These are phyloP conservation scores for Drosophila conformis DNA, from an alignment of 2,888 invertebrate genomes.

Conservation along the genomic window DNA sequence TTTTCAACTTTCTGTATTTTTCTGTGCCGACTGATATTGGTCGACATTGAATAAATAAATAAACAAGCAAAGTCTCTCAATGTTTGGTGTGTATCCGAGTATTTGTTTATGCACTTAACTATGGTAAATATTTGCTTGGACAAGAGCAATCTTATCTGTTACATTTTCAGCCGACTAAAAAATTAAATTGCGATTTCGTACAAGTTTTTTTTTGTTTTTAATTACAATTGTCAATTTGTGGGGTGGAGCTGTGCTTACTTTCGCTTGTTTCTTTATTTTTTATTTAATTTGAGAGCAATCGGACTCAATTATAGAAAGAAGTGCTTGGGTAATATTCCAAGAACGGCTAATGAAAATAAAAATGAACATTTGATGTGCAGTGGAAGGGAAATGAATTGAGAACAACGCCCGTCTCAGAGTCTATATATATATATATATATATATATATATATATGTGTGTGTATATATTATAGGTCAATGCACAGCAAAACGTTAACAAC, in stretches of 20 bases:
- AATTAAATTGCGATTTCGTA: not conserved
- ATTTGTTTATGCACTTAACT: not conserved
- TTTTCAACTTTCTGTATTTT: not conserved
- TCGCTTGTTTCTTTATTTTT: not conserved
- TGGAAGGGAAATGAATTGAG: slow-evolving; percentile 8
- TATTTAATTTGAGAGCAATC: slow-evolving; percentile 23
- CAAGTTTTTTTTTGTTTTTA: not conserved
- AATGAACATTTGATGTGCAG: slow-evolving; percentile 26
- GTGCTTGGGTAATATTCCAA: slow-evolving; percentile 4
- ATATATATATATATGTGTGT: not conserved
- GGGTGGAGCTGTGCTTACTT: not conserved
- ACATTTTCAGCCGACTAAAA: not conserved
- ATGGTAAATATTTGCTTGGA: not conserved
- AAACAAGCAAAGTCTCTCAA: not conserved
- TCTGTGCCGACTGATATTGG: not conserved
- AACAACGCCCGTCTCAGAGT: not conserved
- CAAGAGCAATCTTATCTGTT: not conserved
- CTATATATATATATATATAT: no score
- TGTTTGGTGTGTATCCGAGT: not conserved
- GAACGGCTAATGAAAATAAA: slow-evolving; percentile 22
- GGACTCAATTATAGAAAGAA: slow-evolving; percentile 7
- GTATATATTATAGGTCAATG: slow-evolving; percentile 20
- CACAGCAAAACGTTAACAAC: slow-evolving; percentile 13
- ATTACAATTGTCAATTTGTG: not conserved
- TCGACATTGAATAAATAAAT: not conserved